These are phyloP conservation scores for Conus betulinus DNA, from an alignment of 1,140 invertebrate genomes.

Conservation along the genomic window DNA sequence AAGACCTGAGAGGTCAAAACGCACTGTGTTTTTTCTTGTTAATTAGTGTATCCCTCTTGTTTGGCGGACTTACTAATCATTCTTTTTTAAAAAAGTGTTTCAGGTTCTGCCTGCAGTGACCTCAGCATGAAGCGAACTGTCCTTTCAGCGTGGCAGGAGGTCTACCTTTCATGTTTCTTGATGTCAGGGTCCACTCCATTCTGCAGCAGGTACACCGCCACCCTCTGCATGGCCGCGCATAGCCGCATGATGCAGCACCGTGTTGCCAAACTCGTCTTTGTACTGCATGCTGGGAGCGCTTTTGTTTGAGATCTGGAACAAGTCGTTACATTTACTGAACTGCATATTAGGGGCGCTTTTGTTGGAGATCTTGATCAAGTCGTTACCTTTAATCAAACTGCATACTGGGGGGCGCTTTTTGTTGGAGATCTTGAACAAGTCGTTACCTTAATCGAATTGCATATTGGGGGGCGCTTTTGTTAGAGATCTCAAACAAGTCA, in stretches of 20 bases:
- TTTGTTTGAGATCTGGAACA: background rate
- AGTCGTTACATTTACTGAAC: too few species aligned
- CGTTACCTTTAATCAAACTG: background rate
- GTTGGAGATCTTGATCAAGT: background rate
- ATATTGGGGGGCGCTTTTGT: constrained; percentile 22
- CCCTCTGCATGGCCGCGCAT: constrained; percentile 82
- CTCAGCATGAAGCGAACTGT: too few species aligned
- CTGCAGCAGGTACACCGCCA: constrained; percentile 82
- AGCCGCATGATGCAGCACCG: constrained; percentile 82
- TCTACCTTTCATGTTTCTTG: constrained; percentile 75
- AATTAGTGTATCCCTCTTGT: too few species aligned
- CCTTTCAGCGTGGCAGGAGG: too few species aligned
- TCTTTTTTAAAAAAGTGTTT: too few species aligned
- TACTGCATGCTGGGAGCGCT: constrained; percentile 75
- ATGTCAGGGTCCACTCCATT: constrained; percentile 77
- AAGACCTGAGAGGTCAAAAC: too few species aligned
- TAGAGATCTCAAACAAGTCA: too few species aligned
- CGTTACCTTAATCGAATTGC: too few species aligned
- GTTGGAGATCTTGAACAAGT: background rate
- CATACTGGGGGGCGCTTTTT: background rate
- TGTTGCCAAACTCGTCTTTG: constrained; percentile 81
- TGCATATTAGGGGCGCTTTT: background rate
- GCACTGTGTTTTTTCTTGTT: too few species aligned
- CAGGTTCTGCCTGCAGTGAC: too few species aligned
- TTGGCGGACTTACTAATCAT: too few species aligned